Percentiles rank a stretch among this genome's conserved stretches.
Conservation (phyloP, 2,113 vertebrate species). For the Asarcornis scutulata region DNA sequence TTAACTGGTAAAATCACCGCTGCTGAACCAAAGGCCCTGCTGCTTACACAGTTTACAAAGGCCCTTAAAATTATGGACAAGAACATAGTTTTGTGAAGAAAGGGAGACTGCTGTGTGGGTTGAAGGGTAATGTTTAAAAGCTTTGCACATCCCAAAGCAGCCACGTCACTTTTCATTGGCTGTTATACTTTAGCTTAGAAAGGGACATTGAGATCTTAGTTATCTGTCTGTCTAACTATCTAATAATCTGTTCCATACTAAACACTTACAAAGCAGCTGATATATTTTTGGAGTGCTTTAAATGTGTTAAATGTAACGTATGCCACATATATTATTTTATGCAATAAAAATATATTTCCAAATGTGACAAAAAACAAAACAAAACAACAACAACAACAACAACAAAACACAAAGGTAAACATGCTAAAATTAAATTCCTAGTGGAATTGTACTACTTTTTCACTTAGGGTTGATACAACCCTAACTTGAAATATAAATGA, state of each 20-base stretch:
- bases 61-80: slow-evolving; percentile 31
- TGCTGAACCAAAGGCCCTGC: slow-evolving; percentile 50
- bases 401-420: neutral
- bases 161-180: neutral
- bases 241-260: neutral
- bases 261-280: neutral
- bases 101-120: slow-evolving; percentile 24
- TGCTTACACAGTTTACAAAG: slow-evolving; percentile 46
- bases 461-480: neutral
- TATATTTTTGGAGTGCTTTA: neutral
- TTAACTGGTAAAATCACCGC: slow-evolving; percentile 49
- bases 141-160: slow-evolving; percentile 9
- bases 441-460: neutral
- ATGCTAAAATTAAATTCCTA: neutral
- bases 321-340: neutral
- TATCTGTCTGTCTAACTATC: neutral
- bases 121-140: slow-evolving; percentile 51
- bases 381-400: no score
- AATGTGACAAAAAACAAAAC: neutral
- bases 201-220: neutral
- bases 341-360: neutral
- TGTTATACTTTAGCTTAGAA: neutral
- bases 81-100: slow-evolving; percentile 28
- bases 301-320: neutral
- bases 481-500: neutral